Conservation (phyloP, 2,113 vertebrate genomes). For the Antigone vipio region DNA sequence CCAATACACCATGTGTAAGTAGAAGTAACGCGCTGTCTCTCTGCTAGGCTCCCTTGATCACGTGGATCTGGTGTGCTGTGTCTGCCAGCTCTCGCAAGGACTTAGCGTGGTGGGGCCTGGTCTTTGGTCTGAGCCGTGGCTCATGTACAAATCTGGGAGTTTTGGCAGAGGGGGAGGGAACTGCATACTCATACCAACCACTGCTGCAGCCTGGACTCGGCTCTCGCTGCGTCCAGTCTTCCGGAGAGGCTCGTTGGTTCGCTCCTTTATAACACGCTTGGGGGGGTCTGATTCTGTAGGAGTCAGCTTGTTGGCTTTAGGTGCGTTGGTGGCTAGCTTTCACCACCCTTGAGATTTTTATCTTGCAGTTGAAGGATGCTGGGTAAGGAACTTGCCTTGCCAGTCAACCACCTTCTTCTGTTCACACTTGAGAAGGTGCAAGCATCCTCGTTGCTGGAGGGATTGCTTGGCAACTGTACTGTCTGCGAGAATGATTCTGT, state of each 20-base stretch:
- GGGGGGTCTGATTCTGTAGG: neutral
- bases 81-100: neutral
- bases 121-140: neutral
- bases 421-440: neutral
- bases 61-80: neutral
- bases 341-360: neutral
- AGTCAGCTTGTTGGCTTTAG: neutral
- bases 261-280: fast-evolving
- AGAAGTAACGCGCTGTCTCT: neutral
- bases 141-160: neutral
- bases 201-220: neutral
- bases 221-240: fast-evolving
- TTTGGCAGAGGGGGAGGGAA: neutral
- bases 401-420: neutral
- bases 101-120: neutral
- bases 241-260: neutral
- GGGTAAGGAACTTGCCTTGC: neutral
- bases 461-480: neutral
- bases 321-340: neutral
- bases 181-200: fast-evolving
- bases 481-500: neutral
- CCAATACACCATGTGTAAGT: slow-evolving; percentile 97
- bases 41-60: neutral
- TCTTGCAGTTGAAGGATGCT: neutral
- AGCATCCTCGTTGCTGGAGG: neutral